Percentiles rank a stretch among this genome's conserved stretches.
Conservation (phyloP, 1,140 invertebrate species). For the Cotesia typhae region DNA sequence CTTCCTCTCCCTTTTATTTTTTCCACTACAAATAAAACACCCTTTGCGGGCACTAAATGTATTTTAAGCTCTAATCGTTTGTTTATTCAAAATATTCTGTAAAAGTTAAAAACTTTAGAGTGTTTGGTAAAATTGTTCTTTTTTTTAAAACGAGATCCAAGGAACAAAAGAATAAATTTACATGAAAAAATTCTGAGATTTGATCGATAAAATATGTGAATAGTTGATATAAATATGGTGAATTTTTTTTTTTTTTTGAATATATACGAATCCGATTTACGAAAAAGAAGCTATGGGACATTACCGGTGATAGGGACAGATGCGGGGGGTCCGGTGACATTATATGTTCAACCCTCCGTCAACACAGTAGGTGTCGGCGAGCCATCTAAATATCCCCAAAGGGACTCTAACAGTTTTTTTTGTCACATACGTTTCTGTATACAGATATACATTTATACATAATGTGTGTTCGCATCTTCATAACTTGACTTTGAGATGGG, state of each 20-base stretch:
- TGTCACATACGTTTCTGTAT: constrained; percentile 18
- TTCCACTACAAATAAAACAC: constrained; percentile 7
- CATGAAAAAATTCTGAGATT: too few species aligned
- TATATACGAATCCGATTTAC: background rate
- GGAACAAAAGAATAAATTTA: background rate
- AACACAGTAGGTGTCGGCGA: constrained; percentile 44
- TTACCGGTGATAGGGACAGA: constrained; percentile 26
- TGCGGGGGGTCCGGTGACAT: constrained; percentile 37
- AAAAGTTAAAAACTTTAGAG: background rate
- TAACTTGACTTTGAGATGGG: constrained; percentile 30
- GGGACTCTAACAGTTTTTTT: constrained; percentile 37
- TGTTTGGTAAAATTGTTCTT: background rate
- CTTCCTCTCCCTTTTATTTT: constrained; percentile 26
- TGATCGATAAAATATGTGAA: too few species aligned
- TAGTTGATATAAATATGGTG: too few species aligned
- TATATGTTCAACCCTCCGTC: constrained; percentile 34
- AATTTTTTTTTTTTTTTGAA: too few species aligned
- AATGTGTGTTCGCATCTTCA: constrained; percentile 24
- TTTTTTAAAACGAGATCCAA: background rate
- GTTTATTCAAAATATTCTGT: background rate
- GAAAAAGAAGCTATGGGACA: too few species aligned
- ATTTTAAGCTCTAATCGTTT: constrained; percentile 43
- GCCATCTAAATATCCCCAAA: constrained; percentile 44
- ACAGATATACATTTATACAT: constrained; percentile 32
- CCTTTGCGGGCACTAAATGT: constrained; percentile 43